Evolutionary conservation across 2,113 vertebrate species (phyloP), one percentile per base, ranked within the genome.

Genomic region (Cacatua alba): DNA sequence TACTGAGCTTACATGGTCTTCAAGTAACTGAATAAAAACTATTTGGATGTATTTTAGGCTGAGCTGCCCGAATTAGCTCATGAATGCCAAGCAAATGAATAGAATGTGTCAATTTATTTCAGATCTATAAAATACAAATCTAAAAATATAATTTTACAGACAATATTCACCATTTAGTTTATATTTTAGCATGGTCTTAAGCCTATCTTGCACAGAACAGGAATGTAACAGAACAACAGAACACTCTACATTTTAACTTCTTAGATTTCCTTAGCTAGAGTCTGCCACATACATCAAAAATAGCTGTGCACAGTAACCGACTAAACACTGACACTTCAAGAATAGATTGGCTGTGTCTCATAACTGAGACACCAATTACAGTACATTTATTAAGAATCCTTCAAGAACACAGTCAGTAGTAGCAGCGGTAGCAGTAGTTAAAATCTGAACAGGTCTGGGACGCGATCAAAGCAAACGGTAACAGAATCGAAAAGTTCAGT

Each of bases 281-380:
- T 55, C 79, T 88, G 88, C 21, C 37, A 63, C 41, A 82, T 52
- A 91, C 81, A 89, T 59, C 26, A 91, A 82, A 95, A 92, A 79
- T 37, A 46, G 24, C 9, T 79, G 85, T 81, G 77, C 64, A 95
- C 62, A 53, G 65, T 39, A 86, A 93, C 74, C 21, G 55, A 49
- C 69, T 70, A 65, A 82, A 79, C 88, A 82, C 65, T 69, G 62
- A 59, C 21, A 82, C 62, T 91, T 94, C 71, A 80, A 80, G 29
- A 82, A 91, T 0, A 59, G 82, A 87, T 51, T 90, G 87, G 67
- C 88, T 91, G 6, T 26, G 65, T 91, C 91, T 95, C 94, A 39
- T 72, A 62, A 84, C n/a, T 41, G 95, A 97, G 95, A 94, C 77
- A 95, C 48, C 62, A 84, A 72, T 94, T 96, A 96, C 94, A 97